phyloP scores from a whole-genome alignment of 2,888 invertebrate species.

The Osedax frankpressi region DNA sequence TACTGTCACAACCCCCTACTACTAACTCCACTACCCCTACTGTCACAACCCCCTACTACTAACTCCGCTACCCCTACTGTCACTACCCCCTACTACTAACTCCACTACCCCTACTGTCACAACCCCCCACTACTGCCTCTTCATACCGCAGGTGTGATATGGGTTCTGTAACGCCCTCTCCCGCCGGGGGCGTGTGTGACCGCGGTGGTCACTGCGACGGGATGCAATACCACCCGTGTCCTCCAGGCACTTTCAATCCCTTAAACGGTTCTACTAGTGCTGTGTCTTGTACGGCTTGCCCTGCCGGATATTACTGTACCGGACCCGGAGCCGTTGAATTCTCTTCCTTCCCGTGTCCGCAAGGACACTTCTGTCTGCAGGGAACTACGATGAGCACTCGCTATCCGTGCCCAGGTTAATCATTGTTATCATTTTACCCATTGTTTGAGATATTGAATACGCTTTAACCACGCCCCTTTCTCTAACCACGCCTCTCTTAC shows the following conservation, averaged over 20 bases:
- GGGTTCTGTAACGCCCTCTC: slow-evolving; percentile 33
- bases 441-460: too few species aligned
- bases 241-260: slow-evolving; percentile 37
- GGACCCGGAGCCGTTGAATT: slow-evolving; percentile 34
- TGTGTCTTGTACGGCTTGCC: slow-evolving; percentile 34
- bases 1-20: neutral
- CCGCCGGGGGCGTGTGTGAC: slow-evolving; percentile 32
- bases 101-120: neutral
- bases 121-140: neutral
- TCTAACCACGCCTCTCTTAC: too few species aligned
- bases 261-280: slow-evolving; percentile 32
- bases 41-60: neutral
- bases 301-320: slow-evolving; percentile 39
- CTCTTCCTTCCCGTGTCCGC: slow-evolving; percentile 31
- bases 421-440: too few species aligned
- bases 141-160: slow-evolving; percentile 31
- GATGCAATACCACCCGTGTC: slow-evolving; percentile 32
- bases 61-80: neutral
- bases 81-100: neutral
- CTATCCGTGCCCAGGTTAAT: slow-evolving; percentile 37
- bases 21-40: neutral
- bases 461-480: too few species aligned
- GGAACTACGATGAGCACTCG: slow-evolving; percentile 32
- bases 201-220: slow-evolving; percentile 41
- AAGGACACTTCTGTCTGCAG: slow-evolving; percentile 36